Base-by-base conservation (phyloP, 1,140 invertebrate species). In the Anastrepha ludens region DNA sequence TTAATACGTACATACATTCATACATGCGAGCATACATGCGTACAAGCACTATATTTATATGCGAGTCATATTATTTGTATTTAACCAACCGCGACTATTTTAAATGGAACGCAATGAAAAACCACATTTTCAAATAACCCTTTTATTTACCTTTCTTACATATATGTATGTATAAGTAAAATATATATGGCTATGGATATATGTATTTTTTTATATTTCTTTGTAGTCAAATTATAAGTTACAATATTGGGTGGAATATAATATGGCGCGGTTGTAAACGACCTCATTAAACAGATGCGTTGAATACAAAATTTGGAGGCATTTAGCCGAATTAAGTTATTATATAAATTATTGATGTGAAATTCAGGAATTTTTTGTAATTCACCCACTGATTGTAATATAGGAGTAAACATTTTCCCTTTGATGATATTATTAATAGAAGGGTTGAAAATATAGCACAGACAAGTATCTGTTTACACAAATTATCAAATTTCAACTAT, bases 61-160 rank as follows among this genome's bases (percentile, higher is more conserved):
- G n/a, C n/a, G 60, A 50, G 47, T 55, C n/a, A 20, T 55, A 81
- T 81, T 58, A 81, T 81, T 81, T 81, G 74, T 55, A 81, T 81
- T 81, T 81, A 81, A 81, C 74, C 47, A 81, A 81, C 74, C 74
- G 74, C 74, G 74, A 81, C 74, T 81, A 81, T 55, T 29, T 55
- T 81, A 47, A 81, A 81, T 81, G 74, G n/a, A 81, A 81, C 9
- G 74, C 50, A 81, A 55, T 55, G 74, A 81, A 29, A 74, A 55
- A 81, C 74, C 47, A 81, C 74, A 81, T 81, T 81, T 58, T 11
- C 47, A 81, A 81, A 29, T 55, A 81, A 81, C 74, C 74, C 74
- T 81, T 81, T 81, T 55, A 81, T 50, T 55, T 55, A 55, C 44
- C 17, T 55, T 74, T 50, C 3, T 50, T 78, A 78, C 13, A 20